Base-by-base conservation (phyloP, 1,140 invertebrate species). In the Drosophila virilis region DNA sequence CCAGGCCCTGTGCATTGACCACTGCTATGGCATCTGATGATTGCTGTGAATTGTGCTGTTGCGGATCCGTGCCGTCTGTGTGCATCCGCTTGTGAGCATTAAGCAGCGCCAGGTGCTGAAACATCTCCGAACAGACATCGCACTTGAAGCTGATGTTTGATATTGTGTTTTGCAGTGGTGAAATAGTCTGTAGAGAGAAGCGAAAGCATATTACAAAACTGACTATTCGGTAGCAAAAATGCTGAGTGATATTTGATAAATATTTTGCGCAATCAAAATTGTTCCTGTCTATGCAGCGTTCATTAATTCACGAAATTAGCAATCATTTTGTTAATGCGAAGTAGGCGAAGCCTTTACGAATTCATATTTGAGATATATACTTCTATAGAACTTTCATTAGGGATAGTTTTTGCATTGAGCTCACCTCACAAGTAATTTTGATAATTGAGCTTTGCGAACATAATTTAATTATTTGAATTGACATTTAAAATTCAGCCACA, bases 31-130 rank as follows among this genome's bases (percentile, higher is more conserved):
- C 62, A 12, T 91, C 90, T 7, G 60, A 62, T 0, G 51, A 57
- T 28, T 90, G 85, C 57, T 90, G 85, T 7, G 75, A 35, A 17
- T 73, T 82, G 35, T 91, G 90, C 51, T 91, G 84, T 43, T 92
- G 91, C 3, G 67, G 74, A 73, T 90, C 80, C 28, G 57, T 84
- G 4, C 85, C 90, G 74, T 95, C 94, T 65, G 94, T 94, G 86
- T 96, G 96, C 80, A 96, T 96, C 61, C 96, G 94, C 93, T 97
- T 97, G 88, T 97, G 96, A 80, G 96, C 95, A 92, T 96, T 97
- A 0, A 97, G 92, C 46, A 97, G 88, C 28, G 95, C 95, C 64
- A 97, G 93, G 88, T 97, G 96, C 1, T 95, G 95, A 91, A 97
- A 97, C 93, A 96, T 96, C 37, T 97, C 92, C 32, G 96, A 96